These are phyloP conservation scores for Pedionomus torquatus DNA, from an alignment of 2,113 vertebrate genomes.

Conservation along the genomic window DNA sequence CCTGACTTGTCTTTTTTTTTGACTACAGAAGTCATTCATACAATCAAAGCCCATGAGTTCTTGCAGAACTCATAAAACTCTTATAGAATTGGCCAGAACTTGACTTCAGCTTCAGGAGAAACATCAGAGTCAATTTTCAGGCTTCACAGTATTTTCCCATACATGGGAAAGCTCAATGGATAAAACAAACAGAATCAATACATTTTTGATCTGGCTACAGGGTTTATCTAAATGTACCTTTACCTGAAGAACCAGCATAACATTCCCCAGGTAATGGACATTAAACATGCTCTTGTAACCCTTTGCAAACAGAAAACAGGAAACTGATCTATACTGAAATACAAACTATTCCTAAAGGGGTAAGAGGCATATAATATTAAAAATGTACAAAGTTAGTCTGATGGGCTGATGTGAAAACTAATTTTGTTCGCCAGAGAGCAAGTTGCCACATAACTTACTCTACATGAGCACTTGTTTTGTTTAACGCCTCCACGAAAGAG, in stretches of 20 bases:
- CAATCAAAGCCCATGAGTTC: neutral
- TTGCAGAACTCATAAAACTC: neutral
- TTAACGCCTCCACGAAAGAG: neutral
- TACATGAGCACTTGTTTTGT: neutral
- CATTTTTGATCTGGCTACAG: neutral
- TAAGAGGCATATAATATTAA: neutral
- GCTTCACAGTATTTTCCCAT: neutral
- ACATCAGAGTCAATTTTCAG: neutral
- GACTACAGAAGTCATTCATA: neutral
- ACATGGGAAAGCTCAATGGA: neutral
- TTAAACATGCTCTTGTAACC: neutral
- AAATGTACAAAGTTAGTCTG: neutral
- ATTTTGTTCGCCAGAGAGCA: neutral
- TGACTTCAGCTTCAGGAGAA: neutral
- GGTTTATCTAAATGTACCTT: neutral
- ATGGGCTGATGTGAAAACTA: neutral
- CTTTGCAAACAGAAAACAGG: neutral
- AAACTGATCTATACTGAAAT: neutral
- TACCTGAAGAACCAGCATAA: neutral
- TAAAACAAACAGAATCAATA: neutral
- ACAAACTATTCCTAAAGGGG: neutral
- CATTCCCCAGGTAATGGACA: neutral
- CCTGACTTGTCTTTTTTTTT: too few relatives aligned
- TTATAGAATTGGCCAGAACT: neutral
- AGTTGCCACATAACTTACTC: neutral